These are phyloP conservation scores for Sinodicranocentrus sp. DNA, from an alignment of 2,888 invertebrate genomes.

Conservation along the genomic window DNA sequence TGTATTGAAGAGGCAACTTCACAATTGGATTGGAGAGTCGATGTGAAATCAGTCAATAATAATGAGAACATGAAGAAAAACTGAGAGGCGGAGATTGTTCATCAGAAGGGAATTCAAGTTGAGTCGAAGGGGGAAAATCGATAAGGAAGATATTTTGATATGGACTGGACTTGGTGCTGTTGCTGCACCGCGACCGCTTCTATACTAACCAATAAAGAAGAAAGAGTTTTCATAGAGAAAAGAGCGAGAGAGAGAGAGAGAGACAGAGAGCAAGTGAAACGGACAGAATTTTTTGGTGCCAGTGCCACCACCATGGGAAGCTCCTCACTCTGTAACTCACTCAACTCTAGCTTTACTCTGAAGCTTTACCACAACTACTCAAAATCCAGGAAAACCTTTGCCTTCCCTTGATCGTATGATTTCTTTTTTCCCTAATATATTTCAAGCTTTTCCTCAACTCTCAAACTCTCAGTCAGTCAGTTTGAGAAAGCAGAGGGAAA, in stretches of 20 bases:
- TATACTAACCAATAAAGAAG: slow-evolving; percentile 57
- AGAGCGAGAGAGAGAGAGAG: slow-evolving; percentile 49
- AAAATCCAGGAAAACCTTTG: slow-evolving; percentile 66
- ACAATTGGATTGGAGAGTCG: slow-evolving; percentile 72
- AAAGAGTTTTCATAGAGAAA: slow-evolving; percentile 60
- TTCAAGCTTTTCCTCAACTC: slow-evolving; percentile 66
- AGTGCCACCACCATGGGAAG: slow-evolving; percentile 51
- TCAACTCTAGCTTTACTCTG: slow-evolving; percentile 52
- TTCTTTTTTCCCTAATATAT: slow-evolving; percentile 48
- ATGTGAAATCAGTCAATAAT: slow-evolving; percentile 74
- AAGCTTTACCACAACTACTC: slow-evolving; percentile 68
- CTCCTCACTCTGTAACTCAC: slow-evolving; percentile 62
- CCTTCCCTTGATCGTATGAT: slow-evolving; percentile 59
- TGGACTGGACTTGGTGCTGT: slow-evolving; percentile 70
- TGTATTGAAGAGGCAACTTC: slow-evolving; percentile 66
- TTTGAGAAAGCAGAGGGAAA: slow-evolving; percentile 44
- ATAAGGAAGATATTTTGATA: slow-evolving; percentile 77
- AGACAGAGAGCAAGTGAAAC: slow-evolving; percentile 62
- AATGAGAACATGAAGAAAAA: slow-evolving; percentile 73
- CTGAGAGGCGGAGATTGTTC: slow-evolving; percentile 76
- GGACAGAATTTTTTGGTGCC: slow-evolving; percentile 67
- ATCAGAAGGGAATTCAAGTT: slow-evolving; percentile 76
- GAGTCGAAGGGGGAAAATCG: slow-evolving; percentile 74
- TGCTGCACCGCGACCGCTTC: slow-evolving; percentile 65
- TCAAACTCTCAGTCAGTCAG: slow-evolving; percentile 63